A percentile compares a stretch with the other conserved stretches of the same genome.
Evolutionary conservation across 2,113 vertebrate genomes (phyloP).

Genomic region (Pithys albifrons): DNA sequence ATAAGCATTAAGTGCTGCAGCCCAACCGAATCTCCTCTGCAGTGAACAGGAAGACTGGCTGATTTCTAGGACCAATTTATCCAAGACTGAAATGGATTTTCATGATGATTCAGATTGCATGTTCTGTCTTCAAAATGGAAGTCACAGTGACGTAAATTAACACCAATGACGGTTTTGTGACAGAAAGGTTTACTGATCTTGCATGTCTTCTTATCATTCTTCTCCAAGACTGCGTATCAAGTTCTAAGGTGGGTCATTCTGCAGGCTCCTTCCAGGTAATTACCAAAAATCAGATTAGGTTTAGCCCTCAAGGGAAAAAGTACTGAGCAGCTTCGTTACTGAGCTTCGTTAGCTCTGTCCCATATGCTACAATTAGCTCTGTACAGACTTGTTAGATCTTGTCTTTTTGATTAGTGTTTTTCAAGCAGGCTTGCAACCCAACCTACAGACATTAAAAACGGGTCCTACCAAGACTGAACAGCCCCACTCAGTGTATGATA

Average conservation of each 20-base stretch:
- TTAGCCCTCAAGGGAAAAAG: not conserved
- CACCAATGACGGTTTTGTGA: not conserved
- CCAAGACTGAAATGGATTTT: not conserved
- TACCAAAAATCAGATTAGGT: not conserved
- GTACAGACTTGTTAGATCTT: not conserved
- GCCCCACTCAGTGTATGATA: not conserved
- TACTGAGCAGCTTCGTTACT: not conserved
- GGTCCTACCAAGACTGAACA: not conserved
- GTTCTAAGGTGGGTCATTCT: not conserved
- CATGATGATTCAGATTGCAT: not conserved
- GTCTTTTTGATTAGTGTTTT: not conserved
- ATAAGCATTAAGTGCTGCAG: rapidly evolving
- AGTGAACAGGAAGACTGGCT: not conserved
- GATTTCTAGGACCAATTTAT: not conserved
- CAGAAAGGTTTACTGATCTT: not conserved
- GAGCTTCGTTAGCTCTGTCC: not conserved
- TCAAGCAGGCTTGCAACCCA: not conserved
- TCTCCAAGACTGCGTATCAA: not conserved
- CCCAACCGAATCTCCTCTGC: not conserved
- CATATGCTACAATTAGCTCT: not conserved
- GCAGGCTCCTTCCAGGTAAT: not conserved
- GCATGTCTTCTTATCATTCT: not conserved
- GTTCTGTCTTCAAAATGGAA: not conserved
- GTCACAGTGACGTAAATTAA: not conserved
- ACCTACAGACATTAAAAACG: not conserved